Evolutionary conservation across 2,797 vertebrate species (phyloP), one percentile per base, ranked within the genome.

Genomic region (Poeciliopsis turneri): DNA sequence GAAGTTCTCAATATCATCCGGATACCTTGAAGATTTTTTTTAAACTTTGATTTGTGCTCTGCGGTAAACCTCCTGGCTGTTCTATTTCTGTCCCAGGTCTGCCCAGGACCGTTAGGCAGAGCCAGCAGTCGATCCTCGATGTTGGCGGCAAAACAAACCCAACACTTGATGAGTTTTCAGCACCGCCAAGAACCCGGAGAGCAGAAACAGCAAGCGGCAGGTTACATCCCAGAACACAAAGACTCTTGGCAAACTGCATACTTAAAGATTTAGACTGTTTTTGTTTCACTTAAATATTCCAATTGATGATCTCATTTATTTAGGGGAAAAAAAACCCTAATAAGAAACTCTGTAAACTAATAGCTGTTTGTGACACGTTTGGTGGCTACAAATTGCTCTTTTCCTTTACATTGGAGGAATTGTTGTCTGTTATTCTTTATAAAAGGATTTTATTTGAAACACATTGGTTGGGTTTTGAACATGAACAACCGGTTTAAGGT

Each of bases 51-150:
- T 13, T 30, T 30, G 12, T 13, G 1, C 41, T 30, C 5, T 69
- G 74, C 55, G 33, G 70, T 53, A 1, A 46, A 39, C 16, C 64
- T 68, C 20, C 18, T 12, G 25, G 36, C 74, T 59, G 71, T 70
- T 82, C 68, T 79, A 71, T 84, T 85, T 84, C 15, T 53, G 68
- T 79, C 59, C 83, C 78, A 86, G 91, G 83, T 76, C 59, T 25
- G 30, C 64, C 10, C 64, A 20, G 36, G 61, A 66, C 33, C 33
- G 23, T 66, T 20, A 4, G 61, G 76, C n/a, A 15, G 76, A 78
- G 55, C 71, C 84, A 69, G 74, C 75, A 51, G 75, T 81, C 70
- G 1, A 36, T 69, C 76, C 77, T 51, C 78, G 78, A 79, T 84
- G 78, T 71, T 71, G 77, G 81, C 84, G 83, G 82, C 80, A 23